These are phyloP conservation scores for Agriopis aurantiaria DNA, from an alignment of 2,888 invertebrate genomes.

Conservation along the genomic window DNA sequence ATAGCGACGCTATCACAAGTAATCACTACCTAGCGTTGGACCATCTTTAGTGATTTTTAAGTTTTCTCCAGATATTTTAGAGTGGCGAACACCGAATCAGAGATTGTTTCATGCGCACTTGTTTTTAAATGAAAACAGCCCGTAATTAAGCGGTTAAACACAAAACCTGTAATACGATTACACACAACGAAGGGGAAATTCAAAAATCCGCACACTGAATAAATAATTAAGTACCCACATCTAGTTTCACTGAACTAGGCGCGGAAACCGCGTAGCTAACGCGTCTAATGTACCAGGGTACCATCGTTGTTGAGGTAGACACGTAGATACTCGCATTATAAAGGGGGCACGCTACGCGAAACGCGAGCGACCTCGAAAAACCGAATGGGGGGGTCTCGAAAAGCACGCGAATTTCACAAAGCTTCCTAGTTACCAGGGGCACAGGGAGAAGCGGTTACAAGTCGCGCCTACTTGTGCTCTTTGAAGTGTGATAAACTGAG, in stretches of 20 bases:
- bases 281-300: constrained; percentile 47
- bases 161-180: constrained; percentile 50
- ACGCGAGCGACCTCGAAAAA: constrained; percentile 79
- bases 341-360: constrained; percentile 57
- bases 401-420: constrained; percentile 83
- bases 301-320: constrained; percentile 48
- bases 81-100: too few species aligned
- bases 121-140: constrained; percentile 9
- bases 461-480: constrained; percentile 75
- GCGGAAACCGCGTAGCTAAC: constrained; percentile 68
- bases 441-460: constrained; percentile 75
- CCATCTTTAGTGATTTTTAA: too few species aligned
- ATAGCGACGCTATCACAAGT: too few species aligned
- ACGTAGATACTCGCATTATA: constrained; percentile 62
- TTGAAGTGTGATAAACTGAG: constrained; percentile 83
- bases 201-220: constrained; percentile 67
- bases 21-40: too few species aligned
- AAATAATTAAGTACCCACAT: constrained; percentile 75
- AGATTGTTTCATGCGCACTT: background rate
- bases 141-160: constrained; percentile 1
- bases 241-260: constrained; percentile 67
- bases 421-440: constrained; percentile 76
- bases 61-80: too few species aligned
- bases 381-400: constrained; percentile 77
- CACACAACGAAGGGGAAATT: constrained; percentile 45